A percentile compares a stretch with the other conserved stretches of the same genome.
These are phyloP conservation scores for Solen grandis DNA, from an alignment of 1,140 invertebrate genomes.

Conservation along the genomic window DNA sequence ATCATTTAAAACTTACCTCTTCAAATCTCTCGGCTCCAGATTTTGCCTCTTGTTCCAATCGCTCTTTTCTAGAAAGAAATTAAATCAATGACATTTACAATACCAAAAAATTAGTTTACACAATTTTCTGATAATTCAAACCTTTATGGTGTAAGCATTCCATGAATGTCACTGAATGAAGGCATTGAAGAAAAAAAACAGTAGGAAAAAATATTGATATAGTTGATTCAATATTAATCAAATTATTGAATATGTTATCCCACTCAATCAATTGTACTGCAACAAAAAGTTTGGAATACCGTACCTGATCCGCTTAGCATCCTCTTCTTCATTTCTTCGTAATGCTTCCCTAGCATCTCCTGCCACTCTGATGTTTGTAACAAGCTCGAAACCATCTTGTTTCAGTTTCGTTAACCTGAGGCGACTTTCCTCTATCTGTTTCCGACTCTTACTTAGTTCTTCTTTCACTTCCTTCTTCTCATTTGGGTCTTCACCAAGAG, in stretches of 20 bases:
- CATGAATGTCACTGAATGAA: too few relatives aligned
- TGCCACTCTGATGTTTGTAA: conserved; percentile 80
- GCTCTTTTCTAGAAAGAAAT: conserved; percentile 81
- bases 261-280: background rate
- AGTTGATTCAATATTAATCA: background rate
- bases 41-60: conserved; percentile 86
- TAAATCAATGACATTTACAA: background rate
- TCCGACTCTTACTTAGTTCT: conserved; percentile 78
- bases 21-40: conserved; percentile 86
- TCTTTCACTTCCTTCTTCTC: conserved; percentile 78
- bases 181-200: too few relatives aligned
- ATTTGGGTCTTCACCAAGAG: conserved; percentile 74
- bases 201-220: too few relatives aligned
- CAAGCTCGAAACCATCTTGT: conserved; percentile 80
- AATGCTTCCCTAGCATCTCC: conserved; percentile 79
- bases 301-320: conserved; percentile 74
- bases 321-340: conserved; percentile 78
- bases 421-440: conserved; percentile 80
- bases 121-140: too few relatives aligned
- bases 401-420: conserved; percentile 77
- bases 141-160: too few relatives aligned
- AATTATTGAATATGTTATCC: background rate
- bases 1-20: conserved; percentile 85
- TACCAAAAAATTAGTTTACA: background rate
- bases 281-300: background rate